Percentiles rank a stretch among this genome's conserved stretches.
These are phyloP conservation scores for Teleiodes luculella DNA, from an alignment of 2,888 invertebrate species.

Conservation along the genomic window DNA sequence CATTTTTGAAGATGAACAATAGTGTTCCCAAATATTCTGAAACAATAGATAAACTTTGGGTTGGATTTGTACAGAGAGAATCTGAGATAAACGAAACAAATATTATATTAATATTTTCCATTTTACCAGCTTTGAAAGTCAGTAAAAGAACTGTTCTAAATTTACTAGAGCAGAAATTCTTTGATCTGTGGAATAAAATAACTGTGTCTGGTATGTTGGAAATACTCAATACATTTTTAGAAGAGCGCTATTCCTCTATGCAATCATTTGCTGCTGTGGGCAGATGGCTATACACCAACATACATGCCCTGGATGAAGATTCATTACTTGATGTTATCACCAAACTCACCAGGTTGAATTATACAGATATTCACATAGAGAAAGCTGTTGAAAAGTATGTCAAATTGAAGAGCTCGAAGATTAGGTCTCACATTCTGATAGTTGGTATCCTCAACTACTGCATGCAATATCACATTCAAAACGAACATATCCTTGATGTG, in stretches of 20 bases:
- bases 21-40: conserved; percentile 65
- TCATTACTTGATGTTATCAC: conserved; percentile 74
- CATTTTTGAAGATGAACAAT: conserved; percentile 70
- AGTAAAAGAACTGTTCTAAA: conserved; percentile 79
- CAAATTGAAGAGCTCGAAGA: conserved; percentile 67
- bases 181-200: conserved; percentile 77
- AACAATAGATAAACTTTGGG: conserved; percentile 82
- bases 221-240: conserved; percentile 62
- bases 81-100: conserved; percentile 77
- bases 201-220: conserved; percentile 64
- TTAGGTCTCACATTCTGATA: conserved; percentile 76
- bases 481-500: conserved; percentile 75
- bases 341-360: conserved; percentile 74
- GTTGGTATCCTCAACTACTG: conserved; percentile 81
- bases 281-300: conserved; percentile 80
- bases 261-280: conserved; percentile 60
- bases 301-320: conserved; percentile 79
- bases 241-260: conserved; percentile 59
- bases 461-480: conserved; percentile 77
- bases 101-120: conserved; percentile 76
- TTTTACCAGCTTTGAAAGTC: conserved; percentile 76
- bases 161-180: conserved; percentile 78
- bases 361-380: conserved; percentile 76
- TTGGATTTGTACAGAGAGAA: conserved; percentile 79
- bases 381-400: conserved; percentile 81